These are phyloP conservation scores for Rutilus rutilus DNA, from an alignment of 2,113 vertebrate genomes.

Conservation along the genomic window DNA sequence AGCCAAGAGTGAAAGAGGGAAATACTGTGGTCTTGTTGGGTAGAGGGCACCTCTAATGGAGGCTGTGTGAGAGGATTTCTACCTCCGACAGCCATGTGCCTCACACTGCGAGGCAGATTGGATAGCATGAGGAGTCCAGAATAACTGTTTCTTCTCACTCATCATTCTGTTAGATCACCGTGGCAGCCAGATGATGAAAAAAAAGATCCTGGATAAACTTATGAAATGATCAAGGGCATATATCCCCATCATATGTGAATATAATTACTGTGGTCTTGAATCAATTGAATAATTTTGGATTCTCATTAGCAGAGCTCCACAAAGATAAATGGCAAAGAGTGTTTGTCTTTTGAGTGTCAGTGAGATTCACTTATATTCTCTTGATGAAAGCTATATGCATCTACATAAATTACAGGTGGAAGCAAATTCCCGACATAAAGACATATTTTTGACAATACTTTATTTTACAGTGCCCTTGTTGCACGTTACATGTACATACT, in stretches of 20 bases:
- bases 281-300: slow-evolving; percentile 20
- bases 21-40: not conserved
- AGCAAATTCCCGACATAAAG: not conserved
- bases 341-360: not conserved
- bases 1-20: not conserved
- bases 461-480: no score
- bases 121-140: not conserved
- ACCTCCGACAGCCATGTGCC: not conserved
- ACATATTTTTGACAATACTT: no score
- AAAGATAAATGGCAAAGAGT: slow-evolving; percentile 6
- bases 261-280: slow-evolving; percentile 17
- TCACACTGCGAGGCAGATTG: slow-evolving; percentile 17
- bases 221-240: slow-evolving; percentile 12
- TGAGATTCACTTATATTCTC: not conserved
- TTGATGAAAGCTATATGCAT: slow-evolving; percentile 18
- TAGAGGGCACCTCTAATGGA: slow-evolving; percentile 35
- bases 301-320: slow-evolving; percentile 9
- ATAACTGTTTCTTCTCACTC: slow-evolving; percentile 1
- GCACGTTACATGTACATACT: no score
- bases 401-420: not conserved
- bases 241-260: slow-evolving; percentile 7
- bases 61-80: slow-evolving; percentile 21
- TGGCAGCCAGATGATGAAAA: slow-evolving; percentile 20
- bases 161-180: slow-evolving; percentile 9
- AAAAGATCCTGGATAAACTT: slow-evolving; percentile 4